Evolutionary conservation across 2,888 invertebrate species (phyloP), one percentile per base, ranked within the genome.

Genomic region (Drosophila birchii): DNA sequence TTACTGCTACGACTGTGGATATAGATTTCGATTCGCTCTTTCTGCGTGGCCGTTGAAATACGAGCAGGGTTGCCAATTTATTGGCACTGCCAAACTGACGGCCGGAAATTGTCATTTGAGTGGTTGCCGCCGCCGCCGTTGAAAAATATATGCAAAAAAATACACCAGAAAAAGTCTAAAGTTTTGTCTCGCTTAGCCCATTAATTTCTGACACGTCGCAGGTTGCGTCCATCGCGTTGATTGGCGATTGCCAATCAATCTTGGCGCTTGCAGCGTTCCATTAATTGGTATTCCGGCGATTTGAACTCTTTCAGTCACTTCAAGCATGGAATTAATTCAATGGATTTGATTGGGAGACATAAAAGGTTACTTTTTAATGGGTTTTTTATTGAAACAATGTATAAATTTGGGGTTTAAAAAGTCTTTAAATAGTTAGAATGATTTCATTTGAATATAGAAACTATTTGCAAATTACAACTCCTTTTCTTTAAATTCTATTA

Each of bases 81-180:
- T 84, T 89, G 83, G 86, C 83, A 78, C 74, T 81, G 89, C 76
- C 81, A 85, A 85, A 74, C 72, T 81, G 88, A 89, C 78, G 75
- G 78, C 89, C 84, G 84, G 84, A 84, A 84, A 85, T 84, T 89
- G 84, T 89, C 79, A 85, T 89, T 89, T 87, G 87, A 84, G 81
- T 81, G 73, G 47, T 58, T 66, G 44, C 61, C 23, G 64, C 64
- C 23, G 64, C 64, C 43, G 55, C 51, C 55, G 60, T 60, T 64
- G 56, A 14, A 57, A 26, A 26, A 26, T 23, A 9, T 23, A 16
- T 16, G 39, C 56, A 29, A 38, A 20, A 26, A 5, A 9, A 20
- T 44, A 44, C 14, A n/a, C n/a, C n/a, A 44, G 44, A 20, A 34
- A 57, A 34, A 34, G n/a, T 26, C 23, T 61, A 71, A 51, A 81